Evolutionary conservation across 2,888 invertebrate species (phyloP), one percentile per base, ranked within the genome.

Genomic region (Caenorhabditis auriculariae): DNA sequence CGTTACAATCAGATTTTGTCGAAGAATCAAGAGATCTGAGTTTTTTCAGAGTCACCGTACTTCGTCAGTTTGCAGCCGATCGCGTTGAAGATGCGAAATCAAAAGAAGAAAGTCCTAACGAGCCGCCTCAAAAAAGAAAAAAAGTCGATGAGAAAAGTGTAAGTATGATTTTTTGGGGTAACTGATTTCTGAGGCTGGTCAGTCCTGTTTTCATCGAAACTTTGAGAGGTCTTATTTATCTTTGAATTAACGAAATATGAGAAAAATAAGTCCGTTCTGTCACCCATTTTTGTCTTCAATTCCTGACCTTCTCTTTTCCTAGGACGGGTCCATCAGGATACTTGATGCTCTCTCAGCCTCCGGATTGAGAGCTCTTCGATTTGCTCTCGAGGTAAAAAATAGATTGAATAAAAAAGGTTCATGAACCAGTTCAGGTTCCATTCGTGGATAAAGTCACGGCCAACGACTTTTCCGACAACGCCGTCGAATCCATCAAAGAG

Each of bases 291-390:
- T n/a, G n/a, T n/a, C n/a, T n/a, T n/a, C n/a, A n/a, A n/a, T n/a
- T n/a, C n/a, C n/a, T n/a, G n/a, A n/a, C n/a, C n/a, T n/a, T 42
- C n/a, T 1, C 2, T 50, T 24, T 15, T 66, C 60, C 26, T 9
- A 63, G 69, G 62, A 69, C 26, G 73, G 67, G 12, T 62, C 64
- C 27, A 69, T 82, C 28, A 61, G 85, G 52, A 88, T 98, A 70
- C 84, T 98, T 53, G 96, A 98, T 85, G 96, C 94, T 0, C 83
- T 98, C 37, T 90, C 96, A 21, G 98, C 98, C 0, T 93, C 94
- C 12, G 98, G 98, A 0, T 84, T 98, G 35, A 86, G 98, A 38
- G 93, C 96, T 60, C 90, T 98, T 72, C 88, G 98, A 19, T 98
- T 96, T 84, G 95, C 95, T 0, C 89, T 91, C 80, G 98, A 99